Evolutionary conservation across 2,797 vertebrate genomes (phyloP).

Genomic region (Micrastur ruficollis): DNA sequence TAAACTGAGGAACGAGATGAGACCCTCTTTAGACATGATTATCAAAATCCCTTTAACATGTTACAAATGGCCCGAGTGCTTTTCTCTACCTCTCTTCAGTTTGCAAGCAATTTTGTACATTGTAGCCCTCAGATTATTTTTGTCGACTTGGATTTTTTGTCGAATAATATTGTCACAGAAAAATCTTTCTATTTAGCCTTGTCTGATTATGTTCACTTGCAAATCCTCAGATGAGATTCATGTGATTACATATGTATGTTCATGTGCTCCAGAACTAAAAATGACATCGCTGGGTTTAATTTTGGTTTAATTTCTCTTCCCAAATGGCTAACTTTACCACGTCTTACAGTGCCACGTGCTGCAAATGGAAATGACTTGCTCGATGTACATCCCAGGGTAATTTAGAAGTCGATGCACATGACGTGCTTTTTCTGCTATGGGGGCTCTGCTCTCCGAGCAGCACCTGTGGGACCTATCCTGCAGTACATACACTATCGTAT

Average conservation of each 20-base stretch:
- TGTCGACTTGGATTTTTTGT: neutral
- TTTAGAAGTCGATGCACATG: neutral
- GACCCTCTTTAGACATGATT: neutral
- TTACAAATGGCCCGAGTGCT: neutral
- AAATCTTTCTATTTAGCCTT: neutral
- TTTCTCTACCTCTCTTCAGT: neutral
- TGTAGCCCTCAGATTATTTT: neutral
- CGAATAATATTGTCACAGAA: neutral
- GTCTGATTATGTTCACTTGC: neutral
- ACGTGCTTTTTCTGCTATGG: neutral
- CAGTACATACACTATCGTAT: accelerated
- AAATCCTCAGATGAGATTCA: neutral
- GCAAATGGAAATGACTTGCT: neutral
- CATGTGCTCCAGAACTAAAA: neutral
- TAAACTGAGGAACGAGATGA: neutral
- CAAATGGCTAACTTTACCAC: neutral
- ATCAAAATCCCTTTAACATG: conserved; percentile 3
- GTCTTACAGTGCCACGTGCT: neutral
- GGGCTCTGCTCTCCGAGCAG: neutral
- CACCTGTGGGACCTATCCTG: neutral
- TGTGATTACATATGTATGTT: neutral
- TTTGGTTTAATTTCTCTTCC: neutral
- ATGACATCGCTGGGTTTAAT: neutral
- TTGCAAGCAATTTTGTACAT: conserved; percentile 1
- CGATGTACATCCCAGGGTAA: neutral